These are phyloP conservation scores for Zootoca vivipara DNA, from an alignment of 2,113 vertebrate genomes.

Conservation along the genomic window DNA sequence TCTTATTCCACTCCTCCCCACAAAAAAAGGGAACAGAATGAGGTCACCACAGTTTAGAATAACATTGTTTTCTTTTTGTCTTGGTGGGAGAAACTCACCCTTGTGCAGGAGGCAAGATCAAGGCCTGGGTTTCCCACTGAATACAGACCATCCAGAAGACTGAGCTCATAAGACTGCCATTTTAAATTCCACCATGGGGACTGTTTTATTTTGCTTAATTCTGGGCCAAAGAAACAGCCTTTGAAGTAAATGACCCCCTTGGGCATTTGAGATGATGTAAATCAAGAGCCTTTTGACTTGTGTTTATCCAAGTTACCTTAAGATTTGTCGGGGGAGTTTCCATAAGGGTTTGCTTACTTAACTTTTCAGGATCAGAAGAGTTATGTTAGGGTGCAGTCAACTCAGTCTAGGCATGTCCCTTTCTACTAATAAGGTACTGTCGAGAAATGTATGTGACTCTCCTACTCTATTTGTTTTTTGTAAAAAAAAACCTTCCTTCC, in stretches of 20 bases:
- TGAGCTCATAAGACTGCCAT: conserved; percentile 55
- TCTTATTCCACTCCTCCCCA: not conserved
- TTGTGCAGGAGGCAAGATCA: conserved; percentile 41
- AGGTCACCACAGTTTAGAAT: conserved; percentile 38
- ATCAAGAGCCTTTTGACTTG: conserved; percentile 54
- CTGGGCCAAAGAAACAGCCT: conserved; percentile 61
- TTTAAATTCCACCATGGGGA: conserved; percentile 56
- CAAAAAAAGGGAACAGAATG: conserved; percentile 1
- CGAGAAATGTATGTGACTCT: not conserved
- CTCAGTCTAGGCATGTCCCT: conserved; percentile 13
- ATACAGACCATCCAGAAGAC: conserved; percentile 13
- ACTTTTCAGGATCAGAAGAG: conserved; percentile 47
- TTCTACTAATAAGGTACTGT: conserved; percentile 7
- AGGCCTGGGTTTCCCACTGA: conserved; percentile 31
- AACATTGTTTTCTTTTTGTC: conserved; percentile 46
- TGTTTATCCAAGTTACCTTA: conserved; percentile 60
- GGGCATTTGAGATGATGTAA: conserved; percentile 41
- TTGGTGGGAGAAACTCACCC: conserved; percentile 38
- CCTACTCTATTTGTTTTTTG: not conserved
- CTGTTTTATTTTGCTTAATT: conserved; percentile 59
- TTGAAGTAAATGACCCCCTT: conserved; percentile 65
- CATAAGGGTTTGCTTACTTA: conserved; percentile 52
- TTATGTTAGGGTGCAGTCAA: conserved; percentile 45
- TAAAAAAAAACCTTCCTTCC: too few relatives aligned
- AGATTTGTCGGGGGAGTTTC: conserved; percentile 51